Percentiles rank a stretch among this genome's conserved stretches.
phyloP scores from a whole-genome alignment of 2,888 invertebrate species.

The Sphecodes monilicornis region DNA sequence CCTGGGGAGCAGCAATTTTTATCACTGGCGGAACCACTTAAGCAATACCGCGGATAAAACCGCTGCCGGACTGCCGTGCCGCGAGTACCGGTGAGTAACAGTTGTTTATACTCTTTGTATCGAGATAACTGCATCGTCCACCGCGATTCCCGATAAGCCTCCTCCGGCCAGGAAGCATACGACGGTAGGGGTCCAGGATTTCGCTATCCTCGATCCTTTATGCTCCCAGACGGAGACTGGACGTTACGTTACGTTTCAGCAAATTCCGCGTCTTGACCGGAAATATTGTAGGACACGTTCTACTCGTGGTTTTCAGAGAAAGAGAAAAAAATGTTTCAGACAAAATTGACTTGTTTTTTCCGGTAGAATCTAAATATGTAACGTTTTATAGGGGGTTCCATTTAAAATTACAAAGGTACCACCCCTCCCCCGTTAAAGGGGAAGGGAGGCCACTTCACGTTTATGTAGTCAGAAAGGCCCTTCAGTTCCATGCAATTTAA shows the following conservation, averaged over 20 bases:
- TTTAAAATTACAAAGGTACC: no score
- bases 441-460: no score
- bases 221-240: neutral
- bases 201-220: neutral
- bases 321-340: no score
- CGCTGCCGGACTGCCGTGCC: constrained; percentile 14
- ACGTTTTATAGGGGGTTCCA: no score
- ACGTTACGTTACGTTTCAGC: neutral
- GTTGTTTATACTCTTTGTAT: constrained; percentile 50
- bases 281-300: no score
- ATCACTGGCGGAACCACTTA: constrained; percentile 47
- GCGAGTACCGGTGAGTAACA: constrained; percentile 46
- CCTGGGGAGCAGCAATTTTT: constrained; percentile 53
- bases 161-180: constrained; percentile 1
- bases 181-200: neutral
- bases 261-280: no score
- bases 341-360: no score
- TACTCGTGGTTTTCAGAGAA: no score
- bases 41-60: constrained; percentile 41
- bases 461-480: no score
- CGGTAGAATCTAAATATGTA: no score
- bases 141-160: constrained; percentile 9
- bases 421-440: no score
- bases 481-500: no score
- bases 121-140: constrained; percentile 18